Percentiles rank a stretch among this genome's conserved stretches.
These are phyloP conservation scores for Channa striata DNA, from an alignment of 2,797 vertebrate species.

Conservation along the genomic window DNA sequence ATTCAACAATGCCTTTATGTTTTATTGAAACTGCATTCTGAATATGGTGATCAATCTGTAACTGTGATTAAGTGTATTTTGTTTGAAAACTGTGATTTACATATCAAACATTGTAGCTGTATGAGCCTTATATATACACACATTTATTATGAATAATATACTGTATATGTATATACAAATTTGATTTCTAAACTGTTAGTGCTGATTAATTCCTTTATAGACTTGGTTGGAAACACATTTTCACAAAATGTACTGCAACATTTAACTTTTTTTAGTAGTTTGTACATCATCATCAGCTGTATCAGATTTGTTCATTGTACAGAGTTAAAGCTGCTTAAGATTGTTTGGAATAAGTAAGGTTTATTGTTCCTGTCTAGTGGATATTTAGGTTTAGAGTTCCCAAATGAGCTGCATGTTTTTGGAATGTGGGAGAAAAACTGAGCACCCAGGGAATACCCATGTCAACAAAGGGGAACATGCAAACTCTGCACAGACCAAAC, in stretches of 20 bases:
- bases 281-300: too few relatives aligned
- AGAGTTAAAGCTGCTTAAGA: too few relatives aligned
- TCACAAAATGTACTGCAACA: neutral
- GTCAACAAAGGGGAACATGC: neutral
- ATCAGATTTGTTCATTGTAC: too few relatives aligned
- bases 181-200: conserved; percentile 59
- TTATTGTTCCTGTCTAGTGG: too few relatives aligned
- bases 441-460: too few relatives aligned
- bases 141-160: conserved; percentile 22
- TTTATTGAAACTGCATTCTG: conserved; percentile 63
- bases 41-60: conserved; percentile 66
- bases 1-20: conserved; percentile 75
- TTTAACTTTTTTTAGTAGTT: too few relatives aligned
- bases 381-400: too few relatives aligned
- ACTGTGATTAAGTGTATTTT: conserved; percentile 78
- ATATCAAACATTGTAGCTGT: conserved; percentile 75
- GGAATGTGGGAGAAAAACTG: neutral
- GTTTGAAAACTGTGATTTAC: conserved; percentile 67
- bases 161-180: conserved; percentile 43
- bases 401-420: neutral
- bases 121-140: conserved; percentile 69
- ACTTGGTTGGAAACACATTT: neutral
- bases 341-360: too few relatives aligned
- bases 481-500: neutral
- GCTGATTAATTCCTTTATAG: conserved; percentile 12